Evolutionary conservation across 1,140 invertebrate genomes (phyloP).

Genomic region (Holcopasites calliopsidis): DNA sequence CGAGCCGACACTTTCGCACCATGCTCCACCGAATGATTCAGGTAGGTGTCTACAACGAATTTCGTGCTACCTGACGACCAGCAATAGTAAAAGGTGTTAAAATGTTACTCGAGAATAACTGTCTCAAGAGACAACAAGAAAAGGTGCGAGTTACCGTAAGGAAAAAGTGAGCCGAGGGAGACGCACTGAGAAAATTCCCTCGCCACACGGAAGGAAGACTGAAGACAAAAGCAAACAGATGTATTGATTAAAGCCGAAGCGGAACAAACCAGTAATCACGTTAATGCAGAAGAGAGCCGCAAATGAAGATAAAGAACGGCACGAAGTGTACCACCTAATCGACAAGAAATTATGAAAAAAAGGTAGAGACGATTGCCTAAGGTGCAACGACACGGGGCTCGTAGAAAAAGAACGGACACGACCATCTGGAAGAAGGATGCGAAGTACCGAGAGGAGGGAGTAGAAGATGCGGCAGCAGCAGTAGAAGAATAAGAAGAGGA

Average conservation of each 20-base stretch:
- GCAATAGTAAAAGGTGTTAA: not conserved
- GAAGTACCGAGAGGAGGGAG: slow-evolving; percentile 18
- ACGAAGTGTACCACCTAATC: not conserved
- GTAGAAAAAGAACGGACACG: slow-evolving; percentile 17
- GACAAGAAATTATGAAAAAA: slow-evolving; percentile 9
- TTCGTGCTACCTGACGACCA: slow-evolving; percentile 54
- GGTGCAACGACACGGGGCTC: slow-evolving; percentile 23
- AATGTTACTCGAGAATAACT: not conserved
- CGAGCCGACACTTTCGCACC: slow-evolving; percentile 66
- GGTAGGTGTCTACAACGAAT: slow-evolving; percentile 47
- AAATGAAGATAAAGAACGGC: not conserved
- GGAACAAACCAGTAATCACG: not conserved
- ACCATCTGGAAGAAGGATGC: slow-evolving; percentile 1
- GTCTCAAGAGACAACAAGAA: not conserved
- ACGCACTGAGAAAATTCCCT: not conserved
- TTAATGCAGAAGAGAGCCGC: not conserved
- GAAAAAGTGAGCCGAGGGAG: not conserved
- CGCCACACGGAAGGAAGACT: not conserved
- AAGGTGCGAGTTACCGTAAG: not conserved
- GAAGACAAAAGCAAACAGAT: not conserved
- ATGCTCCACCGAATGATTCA: slow-evolving; percentile 30
- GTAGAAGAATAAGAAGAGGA: slow-evolving; percentile 26
- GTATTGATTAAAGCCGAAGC: slow-evolving; percentile 8
- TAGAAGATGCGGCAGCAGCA: slow-evolving; percentile 26
- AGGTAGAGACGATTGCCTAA: not conserved